Base-by-base conservation (phyloP, 2,888 invertebrate genomes). In the Argynnis bischoffii region DNA sequence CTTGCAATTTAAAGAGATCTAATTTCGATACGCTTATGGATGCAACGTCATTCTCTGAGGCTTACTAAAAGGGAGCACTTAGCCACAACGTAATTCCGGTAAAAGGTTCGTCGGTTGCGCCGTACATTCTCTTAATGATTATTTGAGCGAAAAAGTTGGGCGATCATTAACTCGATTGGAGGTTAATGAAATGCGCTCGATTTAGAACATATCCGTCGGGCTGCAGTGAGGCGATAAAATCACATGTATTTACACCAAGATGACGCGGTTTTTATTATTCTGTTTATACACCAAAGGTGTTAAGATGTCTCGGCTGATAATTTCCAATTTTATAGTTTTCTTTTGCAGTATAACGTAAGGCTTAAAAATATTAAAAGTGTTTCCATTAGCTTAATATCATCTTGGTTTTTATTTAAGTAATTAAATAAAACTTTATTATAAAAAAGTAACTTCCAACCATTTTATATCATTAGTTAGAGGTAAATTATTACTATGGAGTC, bases 91-190 rank as follows among this genome's bases (percentile, higher is more conserved):
- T 88, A 88, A 91, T 90, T 89, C 85, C 86, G 81, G 86, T 89
- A 90, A 90, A 90, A 89, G 88, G 87, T 83, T 85, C 78, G 75
- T 78, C 78, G 81, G 81, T 76, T 80, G 75, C 78, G 75, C 78
- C 82, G 83, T 86, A 81, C 84, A 84, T 88, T 88, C 83, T 84
- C 83, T 81, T 87, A 87, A 89, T 89, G 88, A 89, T 89, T 88
- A 87, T 90, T 88, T 90, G 87, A 89, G 88, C 86, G 88, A 87
- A 89, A 89, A 89, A 89, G 80, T 89, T 89, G 81, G 81, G 81
- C 80, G 81, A 82, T 89, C 87, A 89, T 90, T 89, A 89, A 85
- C 84, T 75, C 81, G 82, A 89, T 89, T 88, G 87, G 82, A 77
- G 85, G 83, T 85, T 86, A 88, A 88, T 88, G 86, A 89, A 87